Evolutionary conservation across 2,888 invertebrate genomes (phyloP).

Genomic region (Linhomoeus sp.): DNA sequence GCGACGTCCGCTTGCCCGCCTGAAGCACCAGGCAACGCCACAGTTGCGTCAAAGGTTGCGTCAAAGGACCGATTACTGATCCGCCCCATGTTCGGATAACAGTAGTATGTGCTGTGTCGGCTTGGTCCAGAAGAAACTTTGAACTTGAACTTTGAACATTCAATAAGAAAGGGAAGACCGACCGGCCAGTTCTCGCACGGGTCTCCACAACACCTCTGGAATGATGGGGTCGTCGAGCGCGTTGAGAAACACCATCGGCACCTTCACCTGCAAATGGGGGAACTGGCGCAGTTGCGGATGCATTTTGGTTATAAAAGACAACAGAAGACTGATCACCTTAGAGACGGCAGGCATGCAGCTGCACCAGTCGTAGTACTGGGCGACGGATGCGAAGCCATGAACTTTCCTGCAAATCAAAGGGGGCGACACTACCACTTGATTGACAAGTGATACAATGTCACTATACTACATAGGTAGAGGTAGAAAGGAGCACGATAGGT

Average conservation of each 20-base stretch:
- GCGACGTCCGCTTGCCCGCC: constrained; percentile 30
- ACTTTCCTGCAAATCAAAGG: constrained; percentile 38
- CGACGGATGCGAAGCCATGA: constrained; percentile 54
- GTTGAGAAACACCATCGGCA: constrained; percentile 76
- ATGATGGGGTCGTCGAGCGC: constrained; percentile 75
- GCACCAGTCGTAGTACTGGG: constrained; percentile 62
- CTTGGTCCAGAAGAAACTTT: no score
- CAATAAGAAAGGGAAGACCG: no score
- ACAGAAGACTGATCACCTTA: constrained; percentile 30
- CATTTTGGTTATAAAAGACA: background rate
- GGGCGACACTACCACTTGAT: no score
- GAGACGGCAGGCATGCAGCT: constrained; percentile 59
- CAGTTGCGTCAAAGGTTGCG: constrained; percentile 39
- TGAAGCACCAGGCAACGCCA: constrained; percentile 31
- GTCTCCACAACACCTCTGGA: constrained; percentile 51
- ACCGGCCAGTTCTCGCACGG: constrained; percentile 31
- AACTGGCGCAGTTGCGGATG: constrained; percentile 2
- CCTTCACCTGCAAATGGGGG: constrained; percentile 40
- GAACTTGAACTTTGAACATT: no score
- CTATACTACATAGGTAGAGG: no score
- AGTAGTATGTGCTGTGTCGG: no score
- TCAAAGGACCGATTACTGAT: no score
- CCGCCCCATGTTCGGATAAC: background rate
- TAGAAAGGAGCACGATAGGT: no score
- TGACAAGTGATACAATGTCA: no score